These are phyloP conservation scores for Eugnorisma glareosa DNA, from an alignment of 2,888 invertebrate species.

Conservation along the genomic window DNA sequence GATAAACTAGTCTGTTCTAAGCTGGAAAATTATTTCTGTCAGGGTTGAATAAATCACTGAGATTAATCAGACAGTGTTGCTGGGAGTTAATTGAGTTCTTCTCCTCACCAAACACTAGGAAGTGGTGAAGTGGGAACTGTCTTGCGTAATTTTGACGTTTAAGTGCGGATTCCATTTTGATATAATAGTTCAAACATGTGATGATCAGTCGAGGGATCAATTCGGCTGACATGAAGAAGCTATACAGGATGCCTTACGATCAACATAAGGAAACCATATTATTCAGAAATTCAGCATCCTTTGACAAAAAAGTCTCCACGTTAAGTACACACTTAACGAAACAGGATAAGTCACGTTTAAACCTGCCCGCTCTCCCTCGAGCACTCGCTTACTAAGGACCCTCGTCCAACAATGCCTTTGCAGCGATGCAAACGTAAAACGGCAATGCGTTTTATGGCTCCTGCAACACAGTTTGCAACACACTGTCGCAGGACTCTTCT, in stretches of 20 bases:
- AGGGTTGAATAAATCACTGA: neutral
- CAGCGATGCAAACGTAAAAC: neutral
- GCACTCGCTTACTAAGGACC: constrained; percentile 23
- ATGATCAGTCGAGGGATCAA: neutral
- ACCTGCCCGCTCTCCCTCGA: neutral
- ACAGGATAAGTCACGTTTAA: constrained; percentile 49
- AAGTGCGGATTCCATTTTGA: neutral
- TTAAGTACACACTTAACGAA: constrained; percentile 34
- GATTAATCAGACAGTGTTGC: neutral
- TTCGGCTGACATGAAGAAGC: neutral
- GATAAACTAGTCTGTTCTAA: neutral
- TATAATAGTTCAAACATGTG: neutral
- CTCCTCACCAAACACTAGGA: neutral
- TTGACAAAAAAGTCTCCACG: neutral
- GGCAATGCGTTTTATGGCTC: neutral
- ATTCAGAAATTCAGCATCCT: neutral
- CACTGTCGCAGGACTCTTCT: neutral
- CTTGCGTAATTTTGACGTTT: neutral
- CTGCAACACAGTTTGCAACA: neutral
- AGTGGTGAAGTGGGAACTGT: neutral
- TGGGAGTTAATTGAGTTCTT: neutral
- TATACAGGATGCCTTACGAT: neutral
- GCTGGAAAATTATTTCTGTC: neutral
- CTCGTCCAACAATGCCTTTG: neutral
- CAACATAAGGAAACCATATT: neutral